A percentile compares a stretch with the other conserved stretches of the same genome.
Conservation (phyloP, 2,888 invertebrate species). For the Tupiocoris notatus region DNA sequence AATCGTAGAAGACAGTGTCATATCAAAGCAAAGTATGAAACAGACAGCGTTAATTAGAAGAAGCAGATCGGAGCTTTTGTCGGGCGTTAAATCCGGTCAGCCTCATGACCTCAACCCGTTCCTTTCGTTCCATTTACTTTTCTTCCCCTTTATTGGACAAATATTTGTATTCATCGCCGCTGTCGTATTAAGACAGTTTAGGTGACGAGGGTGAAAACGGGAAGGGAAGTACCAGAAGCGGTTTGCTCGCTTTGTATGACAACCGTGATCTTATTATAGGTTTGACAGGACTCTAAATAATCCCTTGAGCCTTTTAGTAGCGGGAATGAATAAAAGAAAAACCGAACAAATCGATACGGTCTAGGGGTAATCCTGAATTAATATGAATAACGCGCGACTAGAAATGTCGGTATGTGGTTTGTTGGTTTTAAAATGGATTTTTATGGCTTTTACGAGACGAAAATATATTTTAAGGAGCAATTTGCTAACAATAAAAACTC, state of each 20-base stretch:
- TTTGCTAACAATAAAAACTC: too few relatives aligned
- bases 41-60: neutral
- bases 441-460: too few relatives aligned
- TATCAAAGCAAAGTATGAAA: too few relatives aligned
- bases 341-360: too few relatives aligned
- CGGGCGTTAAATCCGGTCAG: neutral
- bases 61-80: neutral
- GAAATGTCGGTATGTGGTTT: too few relatives aligned
- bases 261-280: neutral
- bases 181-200: neutral
- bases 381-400: too few relatives aligned
- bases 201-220: neutral
- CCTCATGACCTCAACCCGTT: neutral
- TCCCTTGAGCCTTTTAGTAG: too few relatives aligned
- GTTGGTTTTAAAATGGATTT: too few relatives aligned
- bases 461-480: too few relatives aligned
- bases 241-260: neutral
- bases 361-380: too few relatives aligned
- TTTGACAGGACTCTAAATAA: neutral
- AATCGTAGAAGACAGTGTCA: too few relatives aligned
- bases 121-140: neutral
- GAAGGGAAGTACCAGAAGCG: neutral
- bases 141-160: neutral
- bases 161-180: neutral
- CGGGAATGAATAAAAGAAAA: too few relatives aligned